These are phyloP conservation scores for Limnodromus scolopaceus DNA, from an alignment of 2,797 vertebrate species.

Conservation along the genomic window DNA sequence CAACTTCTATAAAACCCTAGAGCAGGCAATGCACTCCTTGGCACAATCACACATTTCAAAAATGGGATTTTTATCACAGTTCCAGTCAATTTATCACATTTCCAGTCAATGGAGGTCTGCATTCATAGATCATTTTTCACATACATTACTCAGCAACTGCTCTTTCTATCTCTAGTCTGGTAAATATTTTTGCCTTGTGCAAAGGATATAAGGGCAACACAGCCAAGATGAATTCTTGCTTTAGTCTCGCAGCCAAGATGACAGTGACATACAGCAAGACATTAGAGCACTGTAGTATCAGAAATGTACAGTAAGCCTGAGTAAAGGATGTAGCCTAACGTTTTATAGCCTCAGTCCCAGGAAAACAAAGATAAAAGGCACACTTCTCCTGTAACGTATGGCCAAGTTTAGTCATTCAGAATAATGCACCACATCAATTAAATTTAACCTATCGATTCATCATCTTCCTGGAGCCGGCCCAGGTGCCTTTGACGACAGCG, in stretches of 20 bases:
- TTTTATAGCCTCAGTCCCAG: neutral
- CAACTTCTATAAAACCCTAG: neutral
- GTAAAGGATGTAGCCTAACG: neutral
- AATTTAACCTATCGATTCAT: conserved; percentile 52
- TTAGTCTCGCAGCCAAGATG: neutral
- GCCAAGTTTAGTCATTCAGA: neutral
- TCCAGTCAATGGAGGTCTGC: conserved; percentile 33
- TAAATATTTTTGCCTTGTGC: conserved; percentile 58
- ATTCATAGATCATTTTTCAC: conserved; percentile 54
- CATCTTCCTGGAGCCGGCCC: conserved; percentile 16
- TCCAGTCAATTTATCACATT: neutral
- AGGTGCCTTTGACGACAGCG: neutral
- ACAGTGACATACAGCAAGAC: conserved; percentile 30
- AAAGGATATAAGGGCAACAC: conserved; percentile 9
- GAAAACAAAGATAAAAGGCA: conserved; percentile 46
- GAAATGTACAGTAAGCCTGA: neutral
- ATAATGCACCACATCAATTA: conserved; percentile 40
- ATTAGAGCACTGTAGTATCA: neutral
- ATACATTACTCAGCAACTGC: neutral
- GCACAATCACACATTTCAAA: conserved; percentile 5
- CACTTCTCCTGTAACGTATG: neutral
- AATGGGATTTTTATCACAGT: conserved; percentile 58
- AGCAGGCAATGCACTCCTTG: neutral
- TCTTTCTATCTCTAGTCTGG: conserved; percentile 18
- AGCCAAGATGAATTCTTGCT: conserved; percentile 16